Conservation (phyloP, 2,888 invertebrate genomes). For the Caenorhabditis imperialis region DNA sequence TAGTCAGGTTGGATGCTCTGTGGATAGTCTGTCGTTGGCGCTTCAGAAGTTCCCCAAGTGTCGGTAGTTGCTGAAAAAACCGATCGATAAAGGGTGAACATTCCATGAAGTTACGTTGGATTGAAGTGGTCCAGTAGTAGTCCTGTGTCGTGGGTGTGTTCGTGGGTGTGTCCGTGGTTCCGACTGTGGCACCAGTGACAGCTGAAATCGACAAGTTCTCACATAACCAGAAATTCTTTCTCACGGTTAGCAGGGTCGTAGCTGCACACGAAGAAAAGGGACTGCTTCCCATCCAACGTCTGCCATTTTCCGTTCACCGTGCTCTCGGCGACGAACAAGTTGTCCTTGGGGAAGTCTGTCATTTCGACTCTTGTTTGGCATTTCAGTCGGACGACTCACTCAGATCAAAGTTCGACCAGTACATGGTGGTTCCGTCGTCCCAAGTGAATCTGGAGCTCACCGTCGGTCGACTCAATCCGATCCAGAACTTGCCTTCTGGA, state of each 20-base stretch:
- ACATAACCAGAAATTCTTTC: no score
- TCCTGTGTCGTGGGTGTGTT: no score
- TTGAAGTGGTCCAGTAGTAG: no score
- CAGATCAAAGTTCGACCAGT: constrained; percentile 35
- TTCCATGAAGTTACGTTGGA: no score
- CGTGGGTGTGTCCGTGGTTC: no score
- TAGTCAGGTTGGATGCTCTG: no score
- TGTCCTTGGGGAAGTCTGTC: constrained; percentile 16
- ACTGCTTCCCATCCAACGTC: constrained; percentile 19
- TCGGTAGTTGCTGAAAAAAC: no score
- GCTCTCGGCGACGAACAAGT: constrained; percentile 23
- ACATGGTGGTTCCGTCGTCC: constrained; percentile 44
- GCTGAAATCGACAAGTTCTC: no score
- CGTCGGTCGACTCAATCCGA: constrained; percentile 28
- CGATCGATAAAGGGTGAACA: no score
- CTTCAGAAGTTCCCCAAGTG: no score
- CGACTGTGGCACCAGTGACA: no score
- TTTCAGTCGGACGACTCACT: not conserved
- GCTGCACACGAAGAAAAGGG: constrained; percentile 24
- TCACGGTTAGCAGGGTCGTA: constrained; percentile 9
- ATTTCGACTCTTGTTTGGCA: not conserved
- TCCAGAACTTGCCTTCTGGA: constrained; percentile 11
- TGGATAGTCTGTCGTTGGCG: no score
- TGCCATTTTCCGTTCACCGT: constrained; percentile 28
- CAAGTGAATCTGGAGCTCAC: constrained; percentile 20